Conservation (phyloP, 2,797 vertebrate species). For the Bovichtus diacanthus region DNA sequence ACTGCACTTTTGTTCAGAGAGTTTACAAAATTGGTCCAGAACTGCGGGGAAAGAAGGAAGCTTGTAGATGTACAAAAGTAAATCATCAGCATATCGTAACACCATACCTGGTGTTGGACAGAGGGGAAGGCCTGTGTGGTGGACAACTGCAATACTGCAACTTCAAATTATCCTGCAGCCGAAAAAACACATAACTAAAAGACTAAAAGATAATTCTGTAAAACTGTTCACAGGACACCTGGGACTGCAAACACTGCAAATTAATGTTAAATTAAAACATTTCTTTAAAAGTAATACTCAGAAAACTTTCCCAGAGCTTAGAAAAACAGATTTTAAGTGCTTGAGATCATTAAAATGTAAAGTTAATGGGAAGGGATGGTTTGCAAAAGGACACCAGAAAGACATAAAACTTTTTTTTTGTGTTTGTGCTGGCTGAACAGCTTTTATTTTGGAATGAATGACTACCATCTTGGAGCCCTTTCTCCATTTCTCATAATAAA, state of each 20-base stretch:
- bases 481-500: constrained; percentile 2
- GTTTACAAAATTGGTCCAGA: neutral
- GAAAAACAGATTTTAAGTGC: neutral
- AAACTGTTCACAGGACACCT: neutral
- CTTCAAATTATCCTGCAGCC: neutral
- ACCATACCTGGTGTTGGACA: neutral
- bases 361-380: neutral
- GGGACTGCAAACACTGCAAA: neutral
- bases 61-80: neutral
- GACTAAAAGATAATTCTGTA: neutral
- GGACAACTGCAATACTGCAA: neutral
- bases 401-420: neutral
- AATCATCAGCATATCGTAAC: constrained; percentile 9
- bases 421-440: neutral
- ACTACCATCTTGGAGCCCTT: neutral
- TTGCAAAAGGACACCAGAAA: neutral
- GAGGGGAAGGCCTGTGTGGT: neutral
- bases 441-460: neutral
- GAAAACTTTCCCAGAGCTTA: neutral
- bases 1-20: neutral
- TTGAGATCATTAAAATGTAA: neutral
- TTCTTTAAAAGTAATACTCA: neutral
- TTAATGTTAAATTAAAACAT: neutral
- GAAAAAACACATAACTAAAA: neutral
- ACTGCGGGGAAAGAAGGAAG: neutral